These are phyloP conservation scores for Amphimedon queenslandica DNA, from an alignment of 37 sponge, comb jelly and placozoan species.

Conservation along the genomic window DNA sequence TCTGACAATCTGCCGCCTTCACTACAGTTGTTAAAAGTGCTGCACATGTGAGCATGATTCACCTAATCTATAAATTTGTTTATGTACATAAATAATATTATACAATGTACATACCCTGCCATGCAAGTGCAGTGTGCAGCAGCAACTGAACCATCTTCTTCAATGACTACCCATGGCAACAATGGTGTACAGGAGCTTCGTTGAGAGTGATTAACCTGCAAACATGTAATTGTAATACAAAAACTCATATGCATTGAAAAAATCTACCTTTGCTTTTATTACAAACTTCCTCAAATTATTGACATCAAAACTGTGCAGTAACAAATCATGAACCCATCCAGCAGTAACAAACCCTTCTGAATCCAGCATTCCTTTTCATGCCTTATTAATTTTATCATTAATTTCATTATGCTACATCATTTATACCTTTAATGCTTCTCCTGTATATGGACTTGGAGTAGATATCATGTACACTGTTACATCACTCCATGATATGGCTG, in stretches of 20 bases:
- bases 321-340: not conserved
- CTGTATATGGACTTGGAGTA: conserved; percentile 17
- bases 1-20: not conserved
- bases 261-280: conserved; percentile 9
- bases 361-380: conserved; percentile 20
- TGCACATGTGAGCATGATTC: conserved; percentile 17
- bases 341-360: conserved; percentile 1
- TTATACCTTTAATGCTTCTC: conserved; percentile 10
- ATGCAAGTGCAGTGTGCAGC: conserved; percentile 23
- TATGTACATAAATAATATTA: not conserved
- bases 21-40: not conserved
- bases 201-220: conserved; percentile 15
- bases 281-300: not conserved
- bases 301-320: not conserved
- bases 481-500: conserved; percentile 10
- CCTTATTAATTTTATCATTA: not conserved
- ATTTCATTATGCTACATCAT: not conserved
- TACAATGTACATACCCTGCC: conserved; percentile 7
- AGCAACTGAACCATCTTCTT: not conserved
- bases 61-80: conserved; percentile 1
- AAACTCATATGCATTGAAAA: not conserved
- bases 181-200: not conserved
- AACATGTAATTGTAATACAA: not conserved
- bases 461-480: conserved; percentile 2
- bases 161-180: conserved; percentile 4